Percentiles rank a stretch among this genome's conserved stretches.
Evolutionary conservation across 2,797 vertebrate species (phyloP).

Genomic region (Falco rusticolus): DNA sequence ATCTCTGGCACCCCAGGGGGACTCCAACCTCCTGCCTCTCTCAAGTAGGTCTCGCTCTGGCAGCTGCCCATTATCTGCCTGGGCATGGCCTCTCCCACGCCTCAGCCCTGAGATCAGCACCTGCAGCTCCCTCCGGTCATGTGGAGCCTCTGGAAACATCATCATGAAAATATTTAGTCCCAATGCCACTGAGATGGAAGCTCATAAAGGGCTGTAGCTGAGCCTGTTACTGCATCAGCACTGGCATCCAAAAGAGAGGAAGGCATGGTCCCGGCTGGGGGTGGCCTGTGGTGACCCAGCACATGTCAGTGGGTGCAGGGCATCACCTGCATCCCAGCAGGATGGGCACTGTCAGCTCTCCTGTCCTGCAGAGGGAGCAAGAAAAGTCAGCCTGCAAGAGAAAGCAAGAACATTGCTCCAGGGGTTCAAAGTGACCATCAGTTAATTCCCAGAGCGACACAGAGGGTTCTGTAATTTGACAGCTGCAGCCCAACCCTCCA

Average conservation of each 20-base stretch:
- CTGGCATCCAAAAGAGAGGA: rapidly evolving
- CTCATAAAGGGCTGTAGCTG: not conserved
- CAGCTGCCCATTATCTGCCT: not conserved
- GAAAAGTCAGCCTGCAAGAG: not conserved
- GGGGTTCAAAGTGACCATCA: not conserved
- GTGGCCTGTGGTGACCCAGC: not conserved
- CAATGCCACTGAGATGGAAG: not conserved
- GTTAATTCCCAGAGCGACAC: not conserved
- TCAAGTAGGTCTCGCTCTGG: not conserved
- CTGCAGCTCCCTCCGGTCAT: not conserved
- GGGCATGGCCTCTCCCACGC: not conserved
- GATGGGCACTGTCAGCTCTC: rapidly evolving
- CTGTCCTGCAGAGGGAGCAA: not conserved
- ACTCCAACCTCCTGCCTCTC: not conserved
- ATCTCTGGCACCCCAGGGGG: not conserved
- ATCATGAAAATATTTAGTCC: not conserved
- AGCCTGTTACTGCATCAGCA: not conserved
- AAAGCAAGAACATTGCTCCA: not conserved
- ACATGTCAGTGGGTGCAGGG: not conserved
- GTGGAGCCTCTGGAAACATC: not conserved
- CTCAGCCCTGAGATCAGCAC: not conserved
- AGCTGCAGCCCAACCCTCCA: not conserved
- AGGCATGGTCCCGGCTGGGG: not conserved
- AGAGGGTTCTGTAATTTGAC: not conserved
- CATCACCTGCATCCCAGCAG: not conserved